These are phyloP conservation scores for Silurus asotus DNA, from an alignment of 2,113 vertebrate genomes.

Conservation along the genomic window DNA sequence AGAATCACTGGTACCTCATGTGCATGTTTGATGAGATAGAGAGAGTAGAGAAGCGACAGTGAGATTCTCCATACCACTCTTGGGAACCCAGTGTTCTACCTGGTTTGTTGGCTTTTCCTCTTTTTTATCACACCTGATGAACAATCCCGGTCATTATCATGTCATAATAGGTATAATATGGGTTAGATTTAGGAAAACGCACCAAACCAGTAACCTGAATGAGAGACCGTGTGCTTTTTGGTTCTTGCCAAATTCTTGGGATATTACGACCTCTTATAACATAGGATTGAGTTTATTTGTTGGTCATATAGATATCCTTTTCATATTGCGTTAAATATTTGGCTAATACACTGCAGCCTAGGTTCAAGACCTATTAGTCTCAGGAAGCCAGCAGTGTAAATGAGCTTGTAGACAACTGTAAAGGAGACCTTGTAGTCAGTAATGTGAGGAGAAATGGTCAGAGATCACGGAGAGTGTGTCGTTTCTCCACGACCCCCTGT, in stretches of 20 bases:
- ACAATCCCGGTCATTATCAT: neutral
- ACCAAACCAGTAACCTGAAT: neutral
- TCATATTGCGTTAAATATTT: neutral
- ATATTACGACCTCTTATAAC: neutral
- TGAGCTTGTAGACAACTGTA: neutral
- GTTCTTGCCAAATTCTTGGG: neutral
- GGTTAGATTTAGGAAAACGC: neutral
- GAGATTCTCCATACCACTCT: neutral
- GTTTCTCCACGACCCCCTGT: neutral
- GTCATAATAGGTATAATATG: neutral
- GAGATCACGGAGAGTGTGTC: neutral
- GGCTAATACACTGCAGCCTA: neutral
- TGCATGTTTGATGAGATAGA: too few species aligned
- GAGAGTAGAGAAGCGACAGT: too few species aligned
- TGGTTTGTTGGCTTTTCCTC: slow-evolving; percentile 31
- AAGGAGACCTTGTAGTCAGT: slow-evolving; percentile 5
- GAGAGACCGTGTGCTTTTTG: neutral
- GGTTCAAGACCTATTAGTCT: neutral
- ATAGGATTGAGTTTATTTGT: neutral
- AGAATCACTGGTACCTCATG: too few species aligned
- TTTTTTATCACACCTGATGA: slow-evolving; percentile 13
- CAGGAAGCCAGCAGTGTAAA: neutral
- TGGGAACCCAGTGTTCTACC: neutral
- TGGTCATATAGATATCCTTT: neutral
- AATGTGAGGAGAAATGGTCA: neutral